Percentiles rank a stretch among this genome's conserved stretches.
Conservation (phyloP, 2,797 vertebrate genomes). For the Pipistrellus kuhlii region DNA sequence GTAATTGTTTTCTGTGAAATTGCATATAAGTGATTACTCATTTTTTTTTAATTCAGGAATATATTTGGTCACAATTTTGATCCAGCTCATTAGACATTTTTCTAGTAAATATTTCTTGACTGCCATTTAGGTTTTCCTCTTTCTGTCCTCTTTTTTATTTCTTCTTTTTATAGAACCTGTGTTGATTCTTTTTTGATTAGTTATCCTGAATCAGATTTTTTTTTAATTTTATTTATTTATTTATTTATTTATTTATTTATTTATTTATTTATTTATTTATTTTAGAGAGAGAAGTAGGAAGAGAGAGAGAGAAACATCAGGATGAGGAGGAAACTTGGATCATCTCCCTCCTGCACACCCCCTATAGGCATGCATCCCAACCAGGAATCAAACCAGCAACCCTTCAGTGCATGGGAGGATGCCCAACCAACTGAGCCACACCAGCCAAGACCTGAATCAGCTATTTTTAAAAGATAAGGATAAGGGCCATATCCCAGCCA, state of each 20-base stretch:
- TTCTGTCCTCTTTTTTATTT: background rate
- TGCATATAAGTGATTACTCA: background rate
- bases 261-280: no score
- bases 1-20: background rate
- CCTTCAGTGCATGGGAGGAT: no score
- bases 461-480: background rate
- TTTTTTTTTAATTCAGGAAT: background rate
- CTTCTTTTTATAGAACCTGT: background rate
- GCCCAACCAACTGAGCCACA: no score
- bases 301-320: background rate
- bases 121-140: background rate
- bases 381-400: no score
- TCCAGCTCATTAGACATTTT: background rate
- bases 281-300: background rate
- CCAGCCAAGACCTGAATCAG: background rate
- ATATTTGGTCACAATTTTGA: slow-evolving; percentile 38
- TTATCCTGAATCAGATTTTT: no score
- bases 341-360: background rate
- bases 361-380: background rate
- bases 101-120: background rate
- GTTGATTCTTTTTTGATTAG: background rate
- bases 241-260: no score
- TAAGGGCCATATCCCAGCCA: background rate
- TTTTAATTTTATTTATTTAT: no score
- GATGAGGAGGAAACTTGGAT: background rate